Conservation (phyloP, 2,888 invertebrate species). For the Tiliacea citrago region DNA sequence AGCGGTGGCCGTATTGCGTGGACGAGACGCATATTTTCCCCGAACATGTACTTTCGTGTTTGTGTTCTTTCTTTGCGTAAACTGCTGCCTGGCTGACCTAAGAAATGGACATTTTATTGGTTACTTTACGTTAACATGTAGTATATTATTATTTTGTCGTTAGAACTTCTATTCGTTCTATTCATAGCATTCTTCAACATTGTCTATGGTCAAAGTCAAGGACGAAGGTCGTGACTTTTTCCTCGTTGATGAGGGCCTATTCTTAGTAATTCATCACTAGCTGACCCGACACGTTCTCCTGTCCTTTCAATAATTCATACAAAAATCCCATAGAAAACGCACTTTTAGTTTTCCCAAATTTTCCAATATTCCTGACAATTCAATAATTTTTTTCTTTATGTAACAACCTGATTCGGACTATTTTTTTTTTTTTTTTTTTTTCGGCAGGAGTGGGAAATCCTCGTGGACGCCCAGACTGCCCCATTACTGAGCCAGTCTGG, state of each 20-base stretch:
- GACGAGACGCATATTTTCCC: too few species aligned
- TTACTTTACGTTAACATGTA: neutral
- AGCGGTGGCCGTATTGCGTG: too few species aligned
- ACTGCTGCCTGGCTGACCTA: neutral
- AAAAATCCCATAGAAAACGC: neutral
- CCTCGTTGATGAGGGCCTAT: neutral
- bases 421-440: too few species aligned
- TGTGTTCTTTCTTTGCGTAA: too few species aligned
- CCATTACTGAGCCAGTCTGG: too few species aligned
- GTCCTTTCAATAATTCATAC: neutral
- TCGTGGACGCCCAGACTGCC: too few species aligned
- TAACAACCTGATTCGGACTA: too few species aligned
- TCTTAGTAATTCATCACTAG: neutral
- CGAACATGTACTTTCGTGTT: too few species aligned
- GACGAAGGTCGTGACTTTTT: neutral
- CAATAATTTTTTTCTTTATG: too few species aligned
- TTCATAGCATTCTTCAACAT: neutral
- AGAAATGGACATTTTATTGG: neutral
- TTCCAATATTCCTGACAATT: neutral
- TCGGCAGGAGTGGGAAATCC: too few species aligned
- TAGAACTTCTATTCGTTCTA: neutral
- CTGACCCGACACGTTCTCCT: neutral
- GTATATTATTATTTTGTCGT: neutral
- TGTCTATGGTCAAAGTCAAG: slow-evolving; percentile 1
- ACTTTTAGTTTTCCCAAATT: neutral